These are phyloP conservation scores for Ranitomeya variabilis DNA, from an alignment of 2,113 vertebrate genomes.

Conservation along the genomic window DNA sequence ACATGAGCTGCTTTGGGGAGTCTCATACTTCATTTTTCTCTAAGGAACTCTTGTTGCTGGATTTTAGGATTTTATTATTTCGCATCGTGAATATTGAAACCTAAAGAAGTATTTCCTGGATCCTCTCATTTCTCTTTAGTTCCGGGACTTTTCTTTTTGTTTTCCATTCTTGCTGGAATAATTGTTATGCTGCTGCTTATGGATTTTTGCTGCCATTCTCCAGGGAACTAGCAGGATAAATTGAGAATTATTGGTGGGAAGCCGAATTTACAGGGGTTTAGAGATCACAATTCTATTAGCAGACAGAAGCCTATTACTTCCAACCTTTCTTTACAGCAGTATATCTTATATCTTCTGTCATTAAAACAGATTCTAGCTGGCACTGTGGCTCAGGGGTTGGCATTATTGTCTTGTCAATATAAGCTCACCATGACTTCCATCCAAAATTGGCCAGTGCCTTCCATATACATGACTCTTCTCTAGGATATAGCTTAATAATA, in stretches of 20 bases:
- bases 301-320: constrained; percentile 21
- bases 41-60: background rate
- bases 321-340: background rate
- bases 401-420: background rate
- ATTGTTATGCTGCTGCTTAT: constrained; percentile 21
- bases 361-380: background rate
- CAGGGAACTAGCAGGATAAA: constrained; percentile 24
- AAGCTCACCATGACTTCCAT: background rate
- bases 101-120: background rate
- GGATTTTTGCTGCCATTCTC: constrained; percentile 12
- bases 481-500: background rate
- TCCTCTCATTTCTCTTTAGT: background rate
- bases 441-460: background rate
- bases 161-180: constrained; percentile 8
- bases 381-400: background rate
- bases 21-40: background rate
- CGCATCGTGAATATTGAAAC: background rate
- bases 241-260: constrained; percentile 33
- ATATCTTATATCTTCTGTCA: constrained; percentile 1
- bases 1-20: background rate
- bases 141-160: background rate
- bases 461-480: background rate
- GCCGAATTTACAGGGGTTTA: background rate
- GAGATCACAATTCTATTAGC: constrained; percentile 20
- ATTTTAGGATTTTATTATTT: background rate